These are phyloP conservation scores for Plecotus auritus DNA, from an alignment of 2,113 vertebrate species.

Conservation along the genomic window DNA sequence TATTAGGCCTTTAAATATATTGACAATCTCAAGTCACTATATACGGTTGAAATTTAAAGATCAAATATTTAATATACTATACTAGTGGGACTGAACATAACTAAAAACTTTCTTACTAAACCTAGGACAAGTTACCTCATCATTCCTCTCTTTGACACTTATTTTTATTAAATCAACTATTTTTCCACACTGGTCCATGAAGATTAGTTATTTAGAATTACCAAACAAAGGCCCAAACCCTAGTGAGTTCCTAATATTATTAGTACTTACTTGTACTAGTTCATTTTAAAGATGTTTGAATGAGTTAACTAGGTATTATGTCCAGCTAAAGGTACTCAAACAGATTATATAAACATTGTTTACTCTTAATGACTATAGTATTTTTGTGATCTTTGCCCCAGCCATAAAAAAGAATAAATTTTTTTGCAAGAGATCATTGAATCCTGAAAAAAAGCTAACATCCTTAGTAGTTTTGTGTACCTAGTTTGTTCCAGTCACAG, in stretches of 20 bases:
- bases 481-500: background rate
- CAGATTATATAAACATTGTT: background rate
- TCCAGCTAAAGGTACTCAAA: background rate
- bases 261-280: background rate
- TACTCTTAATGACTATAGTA: background rate
- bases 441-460: background rate
- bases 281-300: background rate
- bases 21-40: background rate
- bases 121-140: background rate
- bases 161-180: background rate
- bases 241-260: background rate
- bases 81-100: background rate
- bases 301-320: background rate
- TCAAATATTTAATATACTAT: background rate
- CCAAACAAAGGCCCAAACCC: background rate
- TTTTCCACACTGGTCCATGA: background rate
- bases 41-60: background rate
- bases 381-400: background rate
- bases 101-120: background rate
- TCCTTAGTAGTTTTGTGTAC: background rate
- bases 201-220: background rate
- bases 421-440: background rate
- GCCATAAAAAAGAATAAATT: background rate
- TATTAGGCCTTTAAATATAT: background rate
- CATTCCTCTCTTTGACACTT: background rate